A percentile compares a stretch with the other conserved stretches of the same genome.
Evolutionary conservation across 2,113 vertebrate genomes (phyloP).

Genomic region (Amphiprion ocellaris): DNA sequence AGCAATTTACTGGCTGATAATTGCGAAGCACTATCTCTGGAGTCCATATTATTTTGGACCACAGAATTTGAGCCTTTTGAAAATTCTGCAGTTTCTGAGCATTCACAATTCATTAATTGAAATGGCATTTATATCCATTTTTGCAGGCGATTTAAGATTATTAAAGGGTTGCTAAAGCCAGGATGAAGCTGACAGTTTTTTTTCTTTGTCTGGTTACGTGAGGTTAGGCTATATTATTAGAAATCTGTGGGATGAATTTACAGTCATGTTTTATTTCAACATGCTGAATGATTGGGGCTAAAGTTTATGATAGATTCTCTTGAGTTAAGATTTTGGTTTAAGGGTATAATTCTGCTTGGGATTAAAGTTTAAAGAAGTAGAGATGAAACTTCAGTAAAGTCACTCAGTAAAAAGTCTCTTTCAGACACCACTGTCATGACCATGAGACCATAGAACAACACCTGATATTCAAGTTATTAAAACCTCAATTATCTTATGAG

Average conservation of each 20-base stretch:
- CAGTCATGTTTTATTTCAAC: background rate
- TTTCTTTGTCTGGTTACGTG: background rate
- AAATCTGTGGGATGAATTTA: background rate
- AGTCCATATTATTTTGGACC: constrained; percentile 34
- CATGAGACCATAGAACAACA: background rate
- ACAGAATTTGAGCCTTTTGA: constrained; percentile 7
- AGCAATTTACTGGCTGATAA: constrained; percentile 43
- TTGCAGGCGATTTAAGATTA: background rate
- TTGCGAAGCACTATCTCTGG: constrained; percentile 23
- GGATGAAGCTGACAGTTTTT: background rate
- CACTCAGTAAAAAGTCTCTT: background rate
- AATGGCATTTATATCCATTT: background rate
- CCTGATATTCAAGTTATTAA: background rate
- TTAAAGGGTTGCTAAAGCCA: background rate
- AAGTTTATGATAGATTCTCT: background rate
- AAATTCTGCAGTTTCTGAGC: constrained; percentile 4
- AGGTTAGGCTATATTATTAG: no score
- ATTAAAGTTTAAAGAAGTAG: background rate
- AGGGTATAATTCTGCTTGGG: background rate
- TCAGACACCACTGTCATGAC: background rate
- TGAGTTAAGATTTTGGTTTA: background rate
- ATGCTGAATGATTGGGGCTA: background rate
- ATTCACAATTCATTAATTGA: constrained; percentile 18
- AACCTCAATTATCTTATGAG: background rate
- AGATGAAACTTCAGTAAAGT: background rate